Conservation (phyloP, 1,140 invertebrate species). For the Bombus vancouverensis region DNA sequence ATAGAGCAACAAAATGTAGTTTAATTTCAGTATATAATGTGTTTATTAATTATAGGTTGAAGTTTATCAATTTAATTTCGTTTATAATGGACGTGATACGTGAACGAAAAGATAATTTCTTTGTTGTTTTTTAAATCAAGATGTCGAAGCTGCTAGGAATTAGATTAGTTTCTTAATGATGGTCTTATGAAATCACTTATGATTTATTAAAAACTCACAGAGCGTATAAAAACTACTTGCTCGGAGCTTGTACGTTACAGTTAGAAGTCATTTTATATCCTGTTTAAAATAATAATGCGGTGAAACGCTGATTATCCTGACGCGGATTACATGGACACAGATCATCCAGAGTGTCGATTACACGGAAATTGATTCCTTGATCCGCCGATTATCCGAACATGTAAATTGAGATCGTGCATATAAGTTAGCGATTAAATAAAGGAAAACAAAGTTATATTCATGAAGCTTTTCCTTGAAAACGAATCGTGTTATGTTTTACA, state of each 20-base stretch:
- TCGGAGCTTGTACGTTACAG: neutral
- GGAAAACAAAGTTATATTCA: neutral
- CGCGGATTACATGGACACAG: neutral
- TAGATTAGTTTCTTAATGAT: neutral
- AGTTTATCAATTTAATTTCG: neutral
- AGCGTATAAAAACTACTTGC: neutral
- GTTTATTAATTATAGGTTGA: neutral
- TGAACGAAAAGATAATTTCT: no score
- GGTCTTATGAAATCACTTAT: neutral
- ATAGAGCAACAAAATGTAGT: neutral
- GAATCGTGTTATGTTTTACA: neutral
- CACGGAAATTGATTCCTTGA: neutral
- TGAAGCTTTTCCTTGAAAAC: neutral
- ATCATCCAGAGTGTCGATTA: neutral
- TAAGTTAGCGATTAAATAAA: no score
- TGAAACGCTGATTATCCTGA: neutral
- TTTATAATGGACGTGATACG: no score
- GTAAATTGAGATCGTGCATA: neutral
- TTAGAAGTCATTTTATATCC: neutral
- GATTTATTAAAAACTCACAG: neutral
- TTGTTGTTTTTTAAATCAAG: neutral
- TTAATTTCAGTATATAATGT: neutral
- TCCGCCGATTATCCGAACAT: neutral
- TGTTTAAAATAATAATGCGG: conserved; percentile 1
- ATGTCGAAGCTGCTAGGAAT: neutral